These are phyloP conservation scores for Dinocampus coccinellae DNA, from an alignment of 2,888 invertebrate species.

Conservation along the genomic window DNA sequence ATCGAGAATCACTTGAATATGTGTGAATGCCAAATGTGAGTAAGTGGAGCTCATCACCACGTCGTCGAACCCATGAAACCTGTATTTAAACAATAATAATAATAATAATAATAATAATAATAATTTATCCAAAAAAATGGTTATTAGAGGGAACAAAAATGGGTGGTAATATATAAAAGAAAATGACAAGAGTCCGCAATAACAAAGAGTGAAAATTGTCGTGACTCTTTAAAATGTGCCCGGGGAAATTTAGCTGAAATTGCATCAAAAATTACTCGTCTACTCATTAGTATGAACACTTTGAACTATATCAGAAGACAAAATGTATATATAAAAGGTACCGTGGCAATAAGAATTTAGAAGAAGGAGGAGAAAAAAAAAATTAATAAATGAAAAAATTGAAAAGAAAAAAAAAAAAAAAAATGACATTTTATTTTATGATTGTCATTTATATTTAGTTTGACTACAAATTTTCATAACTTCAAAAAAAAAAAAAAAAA, in stretches of 20 bases:
- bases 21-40: constrained; percentile 62
- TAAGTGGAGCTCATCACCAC: constrained; percentile 63
- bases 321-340: no score
- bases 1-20: constrained; percentile 72
- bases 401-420: neutral
- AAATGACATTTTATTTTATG: neutral
- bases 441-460: neutral
- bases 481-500: neutral
- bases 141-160: neutral
- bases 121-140: neutral
- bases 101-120: neutral
- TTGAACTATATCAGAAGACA: neutral
- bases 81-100: constrained; percentile 41
- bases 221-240: neutral
- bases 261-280: neutral
- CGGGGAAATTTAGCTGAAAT: neutral
- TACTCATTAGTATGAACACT: neutral
- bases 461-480: no score
- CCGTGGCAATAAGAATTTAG: neutral
- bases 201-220: neutral
- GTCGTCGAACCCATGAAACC: constrained; percentile 66
- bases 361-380: neutral
- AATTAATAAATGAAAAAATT: neutral
- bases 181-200: neutral
- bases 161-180: neutral